Base-by-base conservation (phyloP, 2,113 vertebrate species). In the Cyprinodon variegatus region DNA sequence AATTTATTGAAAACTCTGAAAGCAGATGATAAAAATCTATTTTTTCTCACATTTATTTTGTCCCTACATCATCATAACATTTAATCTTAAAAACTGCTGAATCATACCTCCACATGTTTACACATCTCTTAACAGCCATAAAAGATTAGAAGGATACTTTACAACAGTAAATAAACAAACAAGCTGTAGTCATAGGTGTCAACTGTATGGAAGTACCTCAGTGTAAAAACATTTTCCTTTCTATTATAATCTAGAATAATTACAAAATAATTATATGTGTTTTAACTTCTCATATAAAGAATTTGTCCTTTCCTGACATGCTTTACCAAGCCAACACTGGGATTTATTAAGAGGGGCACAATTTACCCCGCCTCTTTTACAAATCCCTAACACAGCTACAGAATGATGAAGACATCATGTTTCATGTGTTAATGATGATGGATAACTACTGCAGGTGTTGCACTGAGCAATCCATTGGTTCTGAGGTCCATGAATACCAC, bases 361-460 rank as follows among this genome's bases (percentile, higher is more conserved):
- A 38, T 22, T 62, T 43, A 59, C 40, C n/a, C 57, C 65, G 3
- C 39, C 65, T 62, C 60, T 81, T 75, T 41, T 61, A 81, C 48
- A 60, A 37, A 46, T n/a, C 70, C 72, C 65, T 74, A 68, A 76
- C 82, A 74, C 50, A 37, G 46, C 4, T 65, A 22, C n/a, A 40
- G 60, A 66, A 53, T 29, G 68, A 76, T 57, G 71, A 60, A 61
- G 77, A 43, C 75, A 74, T 62, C 46, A 74, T 50, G 67, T 65
- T 63, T 65, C 64, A 14, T 59, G 38, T 14, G 40, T 86, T 77
- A 63, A 87, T 79, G 82, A 79, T 77, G 65, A 73, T 72, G 60
- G 62, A 48, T 11, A 39, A 59, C 72, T 83, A 14, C 62, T 1
- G 69, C 69, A 60, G 15, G 64, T 15, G 50, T 77, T 41, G 22